Conservation (phyloP, 2,888 invertebrate genomes). For the Dolichomitus sp. region DNA sequence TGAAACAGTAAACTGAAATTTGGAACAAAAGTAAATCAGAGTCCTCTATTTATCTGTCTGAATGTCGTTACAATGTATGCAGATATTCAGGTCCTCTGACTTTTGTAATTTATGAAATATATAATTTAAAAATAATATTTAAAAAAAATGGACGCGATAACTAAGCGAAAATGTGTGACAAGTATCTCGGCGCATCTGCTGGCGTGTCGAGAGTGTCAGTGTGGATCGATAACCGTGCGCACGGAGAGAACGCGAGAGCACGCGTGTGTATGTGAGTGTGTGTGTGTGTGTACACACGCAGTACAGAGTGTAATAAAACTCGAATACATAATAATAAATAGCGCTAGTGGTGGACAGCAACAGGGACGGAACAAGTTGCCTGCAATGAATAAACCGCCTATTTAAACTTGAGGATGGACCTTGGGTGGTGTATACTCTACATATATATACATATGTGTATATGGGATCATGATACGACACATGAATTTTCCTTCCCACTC, state of each 20-base stretch:
- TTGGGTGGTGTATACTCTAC: slow-evolving; percentile 42
- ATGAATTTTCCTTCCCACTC: slow-evolving; percentile 1
- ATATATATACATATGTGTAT: too few relatives aligned
- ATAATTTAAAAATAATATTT: not conserved
- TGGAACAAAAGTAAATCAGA: too few relatives aligned
- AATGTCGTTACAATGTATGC: too few relatives aligned
- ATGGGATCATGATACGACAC: not conserved
- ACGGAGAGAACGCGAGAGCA: not conserved
- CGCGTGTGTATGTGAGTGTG: not conserved
- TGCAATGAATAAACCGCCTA: slow-evolving; percentile 64
- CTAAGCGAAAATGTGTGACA: not conserved
- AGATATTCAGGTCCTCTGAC: too few relatives aligned
- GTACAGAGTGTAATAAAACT: slow-evolving; percentile 58
- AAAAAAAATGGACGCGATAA: slow-evolving; percentile 2
- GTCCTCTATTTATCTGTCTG: too few relatives aligned
- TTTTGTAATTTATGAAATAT: too few relatives aligned
- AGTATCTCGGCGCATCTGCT: not conserved
- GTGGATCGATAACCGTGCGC: slow-evolving; percentile 25
- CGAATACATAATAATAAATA: slow-evolving; percentile 67
- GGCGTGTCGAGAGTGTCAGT: slow-evolving; percentile 15
- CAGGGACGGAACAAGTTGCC: slow-evolving; percentile 51
- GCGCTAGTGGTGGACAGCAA: slow-evolving; percentile 48
- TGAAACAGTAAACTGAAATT: too few relatives aligned
- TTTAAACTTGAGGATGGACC: slow-evolving; percentile 70
- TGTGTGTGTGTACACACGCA: not conserved